Conservation (phyloP, 2,888 invertebrate genomes). For the Acleris literana region DNA sequence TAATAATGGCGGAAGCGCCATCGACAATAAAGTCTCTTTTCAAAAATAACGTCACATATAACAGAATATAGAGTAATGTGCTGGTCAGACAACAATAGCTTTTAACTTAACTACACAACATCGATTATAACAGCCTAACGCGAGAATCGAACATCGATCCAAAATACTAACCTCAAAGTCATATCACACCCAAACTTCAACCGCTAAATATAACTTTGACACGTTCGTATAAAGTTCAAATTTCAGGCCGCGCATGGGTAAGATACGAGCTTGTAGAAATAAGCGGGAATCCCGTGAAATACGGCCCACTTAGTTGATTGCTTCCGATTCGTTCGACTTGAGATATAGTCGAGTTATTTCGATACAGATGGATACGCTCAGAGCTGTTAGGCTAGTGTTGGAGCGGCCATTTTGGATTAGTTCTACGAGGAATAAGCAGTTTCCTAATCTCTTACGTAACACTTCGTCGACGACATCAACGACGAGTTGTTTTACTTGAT, state of each 20-base stretch:
- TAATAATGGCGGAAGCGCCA: too few species aligned
- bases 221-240: too few species aligned
- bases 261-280: not conserved
- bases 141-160: not conserved
- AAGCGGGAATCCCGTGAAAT: slow-evolving; percentile 51
- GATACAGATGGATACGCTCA: slow-evolving; percentile 38
- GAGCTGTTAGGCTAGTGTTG: not conserved
- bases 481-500: too few species aligned
- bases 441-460: too few species aligned
- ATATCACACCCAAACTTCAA: too few species aligned
- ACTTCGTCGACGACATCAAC: too few species aligned
- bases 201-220: too few species aligned
- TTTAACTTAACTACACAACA: not conserved
- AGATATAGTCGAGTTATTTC: slow-evolving; percentile 43
- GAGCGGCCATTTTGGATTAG: not conserved
- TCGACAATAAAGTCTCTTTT: too few species aligned
- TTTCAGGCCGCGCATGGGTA: too few species aligned
- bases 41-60: too few species aligned
- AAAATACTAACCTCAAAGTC: not conserved
- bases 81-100: not conserved
- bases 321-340: slow-evolving; percentile 36
- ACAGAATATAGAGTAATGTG: not conserved
- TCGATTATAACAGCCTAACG: not conserved
- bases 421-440: too few species aligned
- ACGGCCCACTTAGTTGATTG: slow-evolving; percentile 67